Evolutionary conservation across 2,797 vertebrate species (phyloP), one percentile per base, ranked within the genome.

Genomic region (Bradypus variegatus): DNA sequence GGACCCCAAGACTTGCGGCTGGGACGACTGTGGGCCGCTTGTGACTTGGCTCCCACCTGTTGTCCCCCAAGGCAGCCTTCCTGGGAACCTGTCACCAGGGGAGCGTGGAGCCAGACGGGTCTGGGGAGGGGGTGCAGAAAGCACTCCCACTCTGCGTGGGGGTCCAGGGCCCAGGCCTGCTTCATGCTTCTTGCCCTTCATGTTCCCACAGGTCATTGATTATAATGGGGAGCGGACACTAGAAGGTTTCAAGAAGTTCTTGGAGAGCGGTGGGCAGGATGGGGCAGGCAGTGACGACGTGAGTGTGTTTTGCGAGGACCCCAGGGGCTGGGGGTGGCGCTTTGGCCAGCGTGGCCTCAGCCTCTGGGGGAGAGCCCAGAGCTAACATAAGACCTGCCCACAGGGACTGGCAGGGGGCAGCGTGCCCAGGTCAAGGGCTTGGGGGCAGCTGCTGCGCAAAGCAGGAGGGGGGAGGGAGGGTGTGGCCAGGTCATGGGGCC

Each of bases 211-310:
- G 99, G 98, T 99, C 77, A 98, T 99, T 18, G 99, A 99, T 80
- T 99, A 99, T 96, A 99, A 99, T 0, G 99, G 99, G 0, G 99
- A 99, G 96, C 98, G 99, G 96, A 99, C 99, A 0, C 94, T 99
- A 92, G 99, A 99, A 16, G 99, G 98, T 73, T 99, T 99, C 96
- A 98, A 98, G 70, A 99, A 99, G 93, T 99, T 99, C 97, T 89
- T 99, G 97, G 99, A 99, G 96, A 99, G 99, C 0, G 99, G 99
- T 0, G 99, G 99, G 29, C 98, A 98, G 96, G 99, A 99, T 1
- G 99, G 99, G 0, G 99, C 98, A 0, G 98, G 98, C 27, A 98
- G 98, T 0, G 98, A 98, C 0, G 98, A 98, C 0, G 98, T 99
- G 1, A 97, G 98, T 97, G 9, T 1, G 9, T 1, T 48, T 55